Evolutionary conservation across 64 coral and sea anemone genomes (phyloP).

Genomic region (Pocillopora damicornis): DNA sequence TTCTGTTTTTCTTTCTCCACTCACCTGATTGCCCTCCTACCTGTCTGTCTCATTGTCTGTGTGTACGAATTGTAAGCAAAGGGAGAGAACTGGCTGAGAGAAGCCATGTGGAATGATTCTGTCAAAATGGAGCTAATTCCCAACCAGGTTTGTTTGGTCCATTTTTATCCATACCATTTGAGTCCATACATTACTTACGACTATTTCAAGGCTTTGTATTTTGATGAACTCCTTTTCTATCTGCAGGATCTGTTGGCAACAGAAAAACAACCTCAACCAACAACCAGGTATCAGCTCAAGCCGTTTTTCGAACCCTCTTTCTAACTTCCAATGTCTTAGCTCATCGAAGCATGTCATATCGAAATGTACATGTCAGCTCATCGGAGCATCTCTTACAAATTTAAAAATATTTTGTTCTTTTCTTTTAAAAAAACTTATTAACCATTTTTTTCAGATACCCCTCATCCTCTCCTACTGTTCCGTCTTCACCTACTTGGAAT

Average conservation of each 20-base stretch:
- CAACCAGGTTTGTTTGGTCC: conserved; percentile 15
- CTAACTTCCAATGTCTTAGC: too few species aligned
- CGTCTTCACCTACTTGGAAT: not conserved
- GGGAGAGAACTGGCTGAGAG: conserved; percentile 31
- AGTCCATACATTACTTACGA: too few species aligned
- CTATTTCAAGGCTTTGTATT: not conserved
- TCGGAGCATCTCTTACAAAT: too few species aligned
- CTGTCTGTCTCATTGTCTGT: not conserved
- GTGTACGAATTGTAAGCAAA: not conserved
- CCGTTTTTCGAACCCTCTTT: too few species aligned
- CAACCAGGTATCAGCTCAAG: not conserved
- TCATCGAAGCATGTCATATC: too few species aligned
- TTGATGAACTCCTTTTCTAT: not conserved
- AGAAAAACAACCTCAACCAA: conserved; percentile 5
- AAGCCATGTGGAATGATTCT: conserved; percentile 22
- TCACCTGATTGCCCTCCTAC: too few species aligned
- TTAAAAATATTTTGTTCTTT: too few species aligned
- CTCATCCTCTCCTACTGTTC: not conserved
- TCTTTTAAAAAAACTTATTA: too few species aligned
- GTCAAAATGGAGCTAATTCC: conserved; percentile 35
- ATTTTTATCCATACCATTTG: not conserved
- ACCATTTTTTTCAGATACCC: conserved; percentile 14
- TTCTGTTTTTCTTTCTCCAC: not conserved
- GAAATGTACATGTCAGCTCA: too few species aligned
- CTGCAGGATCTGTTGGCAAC: conserved; percentile 28